A percentile compares a stretch with the other conserved stretches of the same genome.
These are phyloP conservation scores for Empidonax traillii DNA, from an alignment of 2,113 vertebrate species.

Conservation along the genomic window DNA sequence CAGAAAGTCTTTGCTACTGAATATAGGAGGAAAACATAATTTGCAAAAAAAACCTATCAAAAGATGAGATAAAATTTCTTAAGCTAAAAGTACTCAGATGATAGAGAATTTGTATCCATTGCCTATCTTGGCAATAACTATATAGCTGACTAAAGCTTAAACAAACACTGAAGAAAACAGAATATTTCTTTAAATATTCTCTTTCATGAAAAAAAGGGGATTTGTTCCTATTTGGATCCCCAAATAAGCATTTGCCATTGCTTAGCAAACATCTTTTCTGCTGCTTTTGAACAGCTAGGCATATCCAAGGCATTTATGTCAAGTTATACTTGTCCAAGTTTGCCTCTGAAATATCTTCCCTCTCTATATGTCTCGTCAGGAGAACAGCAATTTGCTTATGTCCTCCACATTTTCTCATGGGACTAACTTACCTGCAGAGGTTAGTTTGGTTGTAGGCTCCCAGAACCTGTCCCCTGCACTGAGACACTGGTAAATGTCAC, in stretches of 20 bases:
- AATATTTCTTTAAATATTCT: not conserved
- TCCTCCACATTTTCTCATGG: not conserved
- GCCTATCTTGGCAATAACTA: not conserved
- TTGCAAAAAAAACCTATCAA: not conserved
- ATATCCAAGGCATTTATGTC: not conserved
- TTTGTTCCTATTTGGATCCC: not conserved
- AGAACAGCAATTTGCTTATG: not conserved
- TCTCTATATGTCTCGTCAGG: not conserved
- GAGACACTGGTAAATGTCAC: not conserved
- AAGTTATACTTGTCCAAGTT: not conserved
- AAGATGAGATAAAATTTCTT: slow-evolving; percentile 1
- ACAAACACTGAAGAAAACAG: not conserved
- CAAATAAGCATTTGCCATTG: not conserved
- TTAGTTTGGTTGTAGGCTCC: not conserved
- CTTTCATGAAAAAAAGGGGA: not conserved
- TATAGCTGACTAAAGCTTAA: not conserved
- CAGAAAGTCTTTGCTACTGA: not conserved
- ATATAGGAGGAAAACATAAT: not conserved
- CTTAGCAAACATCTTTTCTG: not conserved
- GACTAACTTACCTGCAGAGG: not conserved
- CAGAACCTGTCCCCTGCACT: not conserved
- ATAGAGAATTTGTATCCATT: not conserved
- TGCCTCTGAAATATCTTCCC: not conserved
- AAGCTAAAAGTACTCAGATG: not conserved
- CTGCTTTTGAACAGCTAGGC: not conserved